phyloP scores from a whole-genome alignment of 2,888 invertebrate species.

The Mesorhabditis belari region DNA sequence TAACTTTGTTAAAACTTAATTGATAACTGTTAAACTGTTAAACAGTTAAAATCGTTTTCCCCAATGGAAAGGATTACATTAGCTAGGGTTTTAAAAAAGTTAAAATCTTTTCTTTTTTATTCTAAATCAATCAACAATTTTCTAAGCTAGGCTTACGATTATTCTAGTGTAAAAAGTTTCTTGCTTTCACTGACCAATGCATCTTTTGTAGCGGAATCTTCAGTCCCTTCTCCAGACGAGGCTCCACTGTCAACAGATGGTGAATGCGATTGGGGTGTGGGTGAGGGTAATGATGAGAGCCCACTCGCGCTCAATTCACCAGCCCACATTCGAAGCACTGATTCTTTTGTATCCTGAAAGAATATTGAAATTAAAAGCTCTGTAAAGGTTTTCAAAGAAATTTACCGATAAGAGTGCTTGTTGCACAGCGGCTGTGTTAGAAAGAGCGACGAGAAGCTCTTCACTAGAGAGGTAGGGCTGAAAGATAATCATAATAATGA shows the following conservation, averaged over 20 bases:
- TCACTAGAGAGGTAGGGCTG: background rate
- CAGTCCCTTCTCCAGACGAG: background rate
- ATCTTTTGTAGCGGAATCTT: background rate
- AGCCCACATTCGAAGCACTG: background rate
- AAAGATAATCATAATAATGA: too few relatives aligned
- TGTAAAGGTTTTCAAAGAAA: too few relatives aligned
- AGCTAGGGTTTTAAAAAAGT: too few relatives aligned
- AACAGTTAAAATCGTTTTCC: background rate
- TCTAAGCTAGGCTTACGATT: too few relatives aligned
- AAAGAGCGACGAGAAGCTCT: slow-evolving; percentile 1
- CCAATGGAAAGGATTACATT: background rate
- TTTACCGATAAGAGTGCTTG: background rate
- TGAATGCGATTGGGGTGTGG: slow-evolving; percentile 8
- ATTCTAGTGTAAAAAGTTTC: background rate
- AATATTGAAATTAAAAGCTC: too few relatives aligned
- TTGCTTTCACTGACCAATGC: background rate
- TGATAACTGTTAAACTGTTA: background rate
- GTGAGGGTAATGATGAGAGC: background rate
- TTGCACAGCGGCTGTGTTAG: slow-evolving; percentile 3
- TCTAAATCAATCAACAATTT: too few relatives aligned
- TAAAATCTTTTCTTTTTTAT: too few relatives aligned
- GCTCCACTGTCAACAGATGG: slow-evolving; percentile 10
- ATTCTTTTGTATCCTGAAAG: background rate
- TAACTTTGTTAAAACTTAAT: background rate
- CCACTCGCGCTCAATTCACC: background rate